Base-by-base conservation (phyloP, 2,797 vertebrate genomes). In the Threskiornis aethiopicus region DNA sequence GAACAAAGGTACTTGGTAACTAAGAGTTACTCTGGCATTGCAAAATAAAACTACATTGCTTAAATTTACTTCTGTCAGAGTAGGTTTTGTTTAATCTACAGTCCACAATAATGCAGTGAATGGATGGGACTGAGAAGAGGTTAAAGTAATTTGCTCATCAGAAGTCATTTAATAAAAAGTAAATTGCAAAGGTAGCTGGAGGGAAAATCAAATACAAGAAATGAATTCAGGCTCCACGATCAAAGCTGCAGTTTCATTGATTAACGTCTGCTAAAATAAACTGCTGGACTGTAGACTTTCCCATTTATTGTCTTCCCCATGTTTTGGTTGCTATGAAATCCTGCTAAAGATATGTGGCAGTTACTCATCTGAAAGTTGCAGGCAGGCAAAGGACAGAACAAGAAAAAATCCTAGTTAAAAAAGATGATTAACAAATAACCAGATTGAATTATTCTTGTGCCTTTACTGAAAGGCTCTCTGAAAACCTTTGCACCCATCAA, bases 141-240 rank as follows among this genome's bases (percentile, higher is more conserved):
- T 94, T 96, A 84, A 97, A 96, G 72, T 58, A 87, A 96, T 95
- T 91, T 80, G 62, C 86, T 95, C 89, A 97, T 81, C 84, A 87
- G 71, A 76, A 98, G 88, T 96, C 89, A 95, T 96, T 97, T 98
- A 97, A 97, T 93, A 96, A 95, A 91, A 97, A 96, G 75, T 89
- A 97, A 93, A 89, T 87, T 97, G 70, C 46, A 96, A 90, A 87
- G 61, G 92, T 81, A 93, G 92, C 97, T 96, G 51, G 79, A 97
- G 84, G 94, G 85, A 87, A 97, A 98, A 98, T 97, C 92, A 98
- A 98, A 98, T 86, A 96, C 42, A 80, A 96, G 91, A 97, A 96
- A 97, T 93, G 66, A 98, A 98, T 98, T 96, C 93, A 93, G 92
- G 94, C 96, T 88, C 83, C 77, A 67, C n/a, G 4, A 96, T 97